Conservation (phyloP, 2,888 invertebrate genomes). For the Ethmia dodecea region DNA sequence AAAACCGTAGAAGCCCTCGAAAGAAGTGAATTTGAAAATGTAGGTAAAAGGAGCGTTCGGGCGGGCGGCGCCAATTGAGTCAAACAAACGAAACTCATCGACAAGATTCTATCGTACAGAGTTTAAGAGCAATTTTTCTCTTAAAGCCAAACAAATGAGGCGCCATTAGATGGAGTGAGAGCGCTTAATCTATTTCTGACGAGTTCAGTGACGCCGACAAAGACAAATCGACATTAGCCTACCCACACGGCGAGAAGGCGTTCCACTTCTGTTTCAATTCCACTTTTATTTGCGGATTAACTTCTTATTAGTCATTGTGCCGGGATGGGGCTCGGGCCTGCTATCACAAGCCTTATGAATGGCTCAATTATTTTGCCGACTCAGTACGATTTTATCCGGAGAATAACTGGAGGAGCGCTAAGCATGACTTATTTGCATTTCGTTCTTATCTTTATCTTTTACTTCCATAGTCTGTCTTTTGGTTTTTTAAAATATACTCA, state of each 20-base stretch:
- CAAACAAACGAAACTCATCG: constrained; percentile 67
- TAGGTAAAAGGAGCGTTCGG: constrained; percentile 27
- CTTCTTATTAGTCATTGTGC: constrained; percentile 76
- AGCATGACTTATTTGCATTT: constrained; percentile 36
- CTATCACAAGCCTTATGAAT: constrained; percentile 74
- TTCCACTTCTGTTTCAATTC: constrained; percentile 76
- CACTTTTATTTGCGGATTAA: constrained; percentile 78
- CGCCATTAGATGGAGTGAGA: constrained; percentile 77
- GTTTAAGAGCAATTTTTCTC: constrained; percentile 75
- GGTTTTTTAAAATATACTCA: not conserved
- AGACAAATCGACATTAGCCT: constrained; percentile 77
- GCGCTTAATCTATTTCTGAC: constrained; percentile 79
- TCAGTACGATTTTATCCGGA: constrained; percentile 44
- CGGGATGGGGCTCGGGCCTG: constrained; percentile 51
- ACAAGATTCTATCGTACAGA: constrained; percentile 67
- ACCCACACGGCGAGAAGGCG: constrained; percentile 75
- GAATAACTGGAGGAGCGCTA: constrained; percentile 25
- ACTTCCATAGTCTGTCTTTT: constrained; percentile 2
- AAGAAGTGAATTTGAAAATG: constrained; percentile 59
- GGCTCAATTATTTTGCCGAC: constrained; percentile 70
- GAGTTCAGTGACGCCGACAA: constrained; percentile 78
- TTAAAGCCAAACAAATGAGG: constrained; percentile 77
- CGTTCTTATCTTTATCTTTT: constrained; percentile 17
- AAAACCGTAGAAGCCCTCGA: constrained; percentile 50
- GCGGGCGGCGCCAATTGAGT: constrained; percentile 47